Conservation (phyloP, 1,140 invertebrate genomes). For the Dreissena rostriformis region DNA sequence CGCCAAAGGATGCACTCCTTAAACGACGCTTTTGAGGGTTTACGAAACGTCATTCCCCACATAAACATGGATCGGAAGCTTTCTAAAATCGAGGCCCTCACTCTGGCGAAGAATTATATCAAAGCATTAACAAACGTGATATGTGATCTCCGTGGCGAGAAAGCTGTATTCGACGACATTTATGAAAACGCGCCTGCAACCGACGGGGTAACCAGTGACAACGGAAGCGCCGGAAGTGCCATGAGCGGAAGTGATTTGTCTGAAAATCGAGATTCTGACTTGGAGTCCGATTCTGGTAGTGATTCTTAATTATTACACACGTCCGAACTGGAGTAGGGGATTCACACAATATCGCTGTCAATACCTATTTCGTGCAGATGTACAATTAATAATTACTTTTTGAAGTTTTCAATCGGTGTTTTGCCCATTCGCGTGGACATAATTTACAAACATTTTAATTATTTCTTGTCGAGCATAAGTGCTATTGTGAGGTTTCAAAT, state of each 20-base stretch:
- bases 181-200: conserved; percentile 21
- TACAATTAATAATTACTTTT: no score
- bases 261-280: conserved; percentile 39
- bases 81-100: conserved; percentile 93
- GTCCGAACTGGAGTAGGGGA: conserved; percentile 20
- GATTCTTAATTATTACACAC: conserved; percentile 36
- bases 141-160: conserved; percentile 89
- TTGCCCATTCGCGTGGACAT: no score
- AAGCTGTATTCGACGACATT: conserved; percentile 46
- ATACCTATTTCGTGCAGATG: no score
- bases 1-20: conserved; percentile 94
- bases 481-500: no score
- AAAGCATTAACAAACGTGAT: conserved; percentile 94
- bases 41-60: conserved; percentile 93
- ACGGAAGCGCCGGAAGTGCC: conserved; percentile 26
- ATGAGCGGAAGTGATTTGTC: conserved; percentile 48
- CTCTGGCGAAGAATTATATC: conserved; percentile 94
- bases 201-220: conserved; percentile 36
- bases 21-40: conserved; percentile 93
- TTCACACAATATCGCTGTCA: no score
- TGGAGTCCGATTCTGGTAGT: conserved; percentile 54
- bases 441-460: no score
- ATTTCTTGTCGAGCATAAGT: no score
- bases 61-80: conserved; percentile 92
- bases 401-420: no score